Conservation (phyloP, 2,797 vertebrate genomes). For the Okamejei kenojei region DNA sequence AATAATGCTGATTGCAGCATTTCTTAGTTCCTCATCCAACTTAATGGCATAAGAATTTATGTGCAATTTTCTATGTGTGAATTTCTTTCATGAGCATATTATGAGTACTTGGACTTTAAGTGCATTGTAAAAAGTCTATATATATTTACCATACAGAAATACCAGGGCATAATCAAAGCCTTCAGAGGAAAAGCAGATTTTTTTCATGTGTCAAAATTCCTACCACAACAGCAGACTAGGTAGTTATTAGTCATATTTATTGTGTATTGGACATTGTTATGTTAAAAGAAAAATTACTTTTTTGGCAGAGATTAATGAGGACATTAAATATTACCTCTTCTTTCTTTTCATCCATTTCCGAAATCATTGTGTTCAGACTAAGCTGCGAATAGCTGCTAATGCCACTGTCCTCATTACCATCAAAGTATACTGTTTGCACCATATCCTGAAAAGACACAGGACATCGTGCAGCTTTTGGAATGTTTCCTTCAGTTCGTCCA, state of each 20-base stretch:
- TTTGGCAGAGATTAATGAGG: background rate
- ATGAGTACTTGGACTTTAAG: background rate
- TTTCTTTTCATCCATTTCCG: slow-evolving; percentile 52
- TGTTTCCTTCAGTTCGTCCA: slow-evolving; percentile 48
- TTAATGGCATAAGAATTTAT: background rate
- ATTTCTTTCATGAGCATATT: background rate
- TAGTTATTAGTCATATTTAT: no score
- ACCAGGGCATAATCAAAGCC: background rate
- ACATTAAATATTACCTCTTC: slow-evolving; percentile 61
- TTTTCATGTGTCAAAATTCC: no score
- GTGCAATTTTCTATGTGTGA: background rate
- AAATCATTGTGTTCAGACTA: slow-evolving; percentile 47
- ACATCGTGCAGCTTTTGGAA: slow-evolving; percentile 47
- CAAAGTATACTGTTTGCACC: slow-evolving; percentile 43
- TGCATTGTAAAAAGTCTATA: background rate
- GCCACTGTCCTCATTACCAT: slow-evolving; percentile 55
- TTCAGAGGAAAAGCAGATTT: no score
- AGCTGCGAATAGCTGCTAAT: slow-evolving; percentile 54
- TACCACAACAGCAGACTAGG: no score
- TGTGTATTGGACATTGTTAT: no score
- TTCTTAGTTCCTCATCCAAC: background rate
- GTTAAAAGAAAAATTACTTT: no score
- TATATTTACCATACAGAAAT: background rate
- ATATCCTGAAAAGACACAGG: slow-evolving; percentile 50
- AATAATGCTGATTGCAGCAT: background rate